phyloP scores from a whole-genome alignment of 2,113 vertebrate genomes.

The Oncorhynchus masou region DNA sequence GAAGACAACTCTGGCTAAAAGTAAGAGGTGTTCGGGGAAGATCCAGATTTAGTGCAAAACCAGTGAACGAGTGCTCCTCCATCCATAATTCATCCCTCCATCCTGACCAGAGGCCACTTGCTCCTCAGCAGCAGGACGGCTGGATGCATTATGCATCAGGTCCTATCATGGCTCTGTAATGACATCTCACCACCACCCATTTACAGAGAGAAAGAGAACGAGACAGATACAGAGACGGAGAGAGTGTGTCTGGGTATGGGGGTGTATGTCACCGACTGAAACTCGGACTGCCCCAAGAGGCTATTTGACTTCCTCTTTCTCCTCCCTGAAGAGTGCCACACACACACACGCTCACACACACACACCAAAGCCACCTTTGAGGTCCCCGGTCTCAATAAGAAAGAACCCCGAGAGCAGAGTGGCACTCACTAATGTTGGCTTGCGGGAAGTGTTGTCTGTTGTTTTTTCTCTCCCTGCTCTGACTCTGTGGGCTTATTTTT shows the following conservation, averaged over 20 bases:
- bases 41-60: slow-evolving; percentile 66
- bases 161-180: slow-evolving; percentile 71
- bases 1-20: background rate
- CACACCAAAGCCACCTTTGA: slow-evolving; percentile 8
- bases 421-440: slow-evolving; percentile 17
- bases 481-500: slow-evolving; percentile 65
- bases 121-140: slow-evolving; percentile 58
- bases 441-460: slow-evolving; percentile 56
- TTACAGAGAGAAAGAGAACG: slow-evolving; percentile 21
- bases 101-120: slow-evolving; percentile 66
- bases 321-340: background rate
- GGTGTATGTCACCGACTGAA: background rate
- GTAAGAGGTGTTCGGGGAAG: slow-evolving; percentile 59
- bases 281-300: background rate
- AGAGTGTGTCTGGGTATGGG: background rate
- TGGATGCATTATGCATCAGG: slow-evolving; percentile 70
- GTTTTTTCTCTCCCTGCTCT: slow-evolving; percentile 35
- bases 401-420: background rate
- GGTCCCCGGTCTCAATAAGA: background rate
- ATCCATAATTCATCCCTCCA: slow-evolving; percentile 38
- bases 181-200: slow-evolving; percentile 61
- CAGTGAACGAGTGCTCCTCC: slow-evolving; percentile 63
- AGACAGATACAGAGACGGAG: slow-evolving; percentile 4
- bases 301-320: background rate
- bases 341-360: slow-evolving; percentile 18